Evolutionary conservation across 1,140 invertebrate genomes (phyloP), one percentile per base, ranked within the genome.

Genomic region (Micrasema minimum): DNA sequence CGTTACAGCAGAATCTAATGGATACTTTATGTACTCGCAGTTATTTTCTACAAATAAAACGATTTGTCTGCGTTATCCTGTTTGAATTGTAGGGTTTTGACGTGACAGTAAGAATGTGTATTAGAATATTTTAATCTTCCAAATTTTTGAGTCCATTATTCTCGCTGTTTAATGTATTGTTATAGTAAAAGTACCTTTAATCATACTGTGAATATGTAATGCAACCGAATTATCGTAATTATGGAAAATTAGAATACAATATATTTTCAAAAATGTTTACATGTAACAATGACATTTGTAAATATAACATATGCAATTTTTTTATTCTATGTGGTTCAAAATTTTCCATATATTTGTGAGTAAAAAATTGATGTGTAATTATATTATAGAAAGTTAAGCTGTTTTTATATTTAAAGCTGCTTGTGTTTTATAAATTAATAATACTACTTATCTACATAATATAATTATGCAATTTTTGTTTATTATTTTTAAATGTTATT

Each of bases 211-310:
- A 64, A 64, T 26, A 31, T 31, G 41, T 22, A 64, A 64, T 31
- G n/a, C 38, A 46, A 23, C 59, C 59, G 59, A 64, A 64, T 64
- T 64, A 64, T 16, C 16, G 43, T 26, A 46, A 46, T 64, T 37
- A 62, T 57, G 16, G 37, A 37, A 16, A 37, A 43, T 11, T 59
- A 1, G 10, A 35, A 53, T n/a, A 37, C 20, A 3, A 20, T 59
- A 43, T 59, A 59, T 59, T 59, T 59, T 59, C 55, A 41, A 59
- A 20, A 59, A 59, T 22, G 14, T 61, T 57, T 37, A 57, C 50
- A 20, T 20, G 50, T 51, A 18, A 20, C 50, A 51, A 23, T 31
- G 7, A 31, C 26, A 31, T 31, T 31, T 45, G 41, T 45, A 45
- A 45, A 16, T 45, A n/a, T 16, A n/a, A 45, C 2, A n/a, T 45